A percentile compares a stretch with the other conserved stretches of the same genome.
Evolutionary conservation across 23 tunicate genomes (phyloP).

Genomic region (Aplidium turbinatum): DNA sequence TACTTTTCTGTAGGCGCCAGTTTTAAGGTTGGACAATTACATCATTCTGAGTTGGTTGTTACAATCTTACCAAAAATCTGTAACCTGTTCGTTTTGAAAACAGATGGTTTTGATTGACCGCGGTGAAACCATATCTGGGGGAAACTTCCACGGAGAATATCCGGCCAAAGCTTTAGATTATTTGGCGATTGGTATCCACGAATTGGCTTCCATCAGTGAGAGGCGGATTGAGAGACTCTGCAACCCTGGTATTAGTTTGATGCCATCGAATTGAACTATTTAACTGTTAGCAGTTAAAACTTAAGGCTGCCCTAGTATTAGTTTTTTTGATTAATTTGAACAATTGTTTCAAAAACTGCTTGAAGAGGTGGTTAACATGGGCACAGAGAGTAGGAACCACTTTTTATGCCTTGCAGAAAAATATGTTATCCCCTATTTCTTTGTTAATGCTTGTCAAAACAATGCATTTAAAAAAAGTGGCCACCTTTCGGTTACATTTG

Average conservation of each 20-base stretch:
- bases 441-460: not conserved
- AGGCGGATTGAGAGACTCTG: slow-evolving; percentile 89
- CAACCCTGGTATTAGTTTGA: slow-evolving; percentile 70
- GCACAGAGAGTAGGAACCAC: too few species aligned
- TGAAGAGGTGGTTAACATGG: too few species aligned
- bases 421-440: too few species aligned
- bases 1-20: too few species aligned
- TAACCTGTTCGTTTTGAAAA: not conserved
- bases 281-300: too few species aligned
- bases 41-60: not conserved
- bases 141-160: slow-evolving; percentile 98
- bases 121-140: slow-evolving; percentile 86
- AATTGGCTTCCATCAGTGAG: slow-evolving; percentile 84
- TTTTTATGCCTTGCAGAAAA: too few species aligned
- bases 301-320: too few species aligned
- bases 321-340: too few species aligned
- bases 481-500: too few species aligned
- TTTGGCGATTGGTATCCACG: slow-evolving; percentile 95
- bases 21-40: too few species aligned
- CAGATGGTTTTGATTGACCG: slow-evolving; percentile 92
- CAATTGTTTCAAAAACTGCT: too few species aligned
- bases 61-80: not conserved
- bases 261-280: too few species aligned
- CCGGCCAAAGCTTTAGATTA: slow-evolving; percentile 94
- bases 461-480: not conserved